A percentile compares a stretch with the other conserved stretches of the same genome.
phyloP scores from a whole-genome alignment of 2,797 vertebrate genomes.

The Acropternis orthonyx region DNA sequence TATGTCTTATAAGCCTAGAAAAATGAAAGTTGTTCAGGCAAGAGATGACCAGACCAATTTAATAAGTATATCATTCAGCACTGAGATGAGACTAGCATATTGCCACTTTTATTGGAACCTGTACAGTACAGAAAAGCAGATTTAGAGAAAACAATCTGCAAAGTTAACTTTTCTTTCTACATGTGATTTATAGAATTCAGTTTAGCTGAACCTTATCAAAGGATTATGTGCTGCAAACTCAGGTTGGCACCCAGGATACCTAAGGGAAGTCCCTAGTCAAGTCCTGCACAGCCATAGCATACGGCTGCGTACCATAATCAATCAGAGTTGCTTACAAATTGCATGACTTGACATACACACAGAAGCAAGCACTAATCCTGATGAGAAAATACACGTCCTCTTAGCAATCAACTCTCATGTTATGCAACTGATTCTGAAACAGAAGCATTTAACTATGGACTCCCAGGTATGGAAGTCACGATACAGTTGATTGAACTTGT shows the following conservation, averaged over 20 bases:
- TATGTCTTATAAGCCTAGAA: neutral
- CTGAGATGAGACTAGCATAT: neutral
- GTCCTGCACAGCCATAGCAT: neutral
- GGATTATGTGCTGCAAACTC: neutral
- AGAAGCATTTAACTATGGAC: neutral
- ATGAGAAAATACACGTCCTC: neutral
- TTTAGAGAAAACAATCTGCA: neutral
- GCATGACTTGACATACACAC: accelerated
- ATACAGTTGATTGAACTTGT: neutral
- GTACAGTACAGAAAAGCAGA: neutral
- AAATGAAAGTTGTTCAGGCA: neutral
- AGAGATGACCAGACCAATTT: neutral
- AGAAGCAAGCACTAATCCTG: neutral
- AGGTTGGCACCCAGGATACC: neutral
- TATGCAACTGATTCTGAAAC: neutral
- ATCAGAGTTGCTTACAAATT: neutral
- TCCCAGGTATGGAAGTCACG: neutral
- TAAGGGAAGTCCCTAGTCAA: neutral
- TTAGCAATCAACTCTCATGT: neutral
- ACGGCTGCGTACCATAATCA: accelerated
- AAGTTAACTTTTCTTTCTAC: neutral
- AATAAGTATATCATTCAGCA: neutral
- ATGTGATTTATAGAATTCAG: neutral
- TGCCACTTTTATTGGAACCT: neutral
- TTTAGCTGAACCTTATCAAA: neutral